phyloP scores from a whole-genome alignment of 2,797 vertebrate species.

The Cottoperca gobio region DNA sequence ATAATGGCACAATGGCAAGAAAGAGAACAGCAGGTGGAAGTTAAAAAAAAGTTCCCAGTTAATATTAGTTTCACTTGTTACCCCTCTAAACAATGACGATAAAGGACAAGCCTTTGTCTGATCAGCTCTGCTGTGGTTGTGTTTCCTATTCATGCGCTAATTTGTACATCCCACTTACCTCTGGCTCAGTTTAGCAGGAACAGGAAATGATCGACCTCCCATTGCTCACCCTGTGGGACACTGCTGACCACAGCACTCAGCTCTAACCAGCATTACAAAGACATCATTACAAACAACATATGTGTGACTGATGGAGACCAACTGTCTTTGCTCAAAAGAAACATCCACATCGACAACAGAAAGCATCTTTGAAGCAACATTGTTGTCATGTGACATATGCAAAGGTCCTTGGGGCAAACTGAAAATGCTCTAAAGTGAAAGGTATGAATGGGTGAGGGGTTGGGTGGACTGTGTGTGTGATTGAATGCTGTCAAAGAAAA shows the following conservation, averaged over 20 bases:
- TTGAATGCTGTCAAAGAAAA: slow-evolving; percentile 61
- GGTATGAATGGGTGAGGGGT: slow-evolving; percentile 37
- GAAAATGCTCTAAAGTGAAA: slow-evolving; percentile 69
- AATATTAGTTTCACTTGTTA: slow-evolving; percentile 62
- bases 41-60: slow-evolving; percentile 46
- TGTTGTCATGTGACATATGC: slow-evolving; percentile 49
- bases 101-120: slow-evolving; percentile 68
- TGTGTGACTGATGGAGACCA: slow-evolving; percentile 81
- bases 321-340: slow-evolving; percentile 65
- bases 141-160: slow-evolving; percentile 82
- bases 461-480: slow-evolving; percentile 27
- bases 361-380: slow-evolving; percentile 51
- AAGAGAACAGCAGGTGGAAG: slow-evolving; percentile 60
- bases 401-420: slow-evolving; percentile 39
- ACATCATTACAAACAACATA: slow-evolving; percentile 75
- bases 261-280: slow-evolving; percentile 74
- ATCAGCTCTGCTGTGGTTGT: slow-evolving; percentile 61
- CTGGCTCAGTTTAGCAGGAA: slow-evolving; percentile 64
- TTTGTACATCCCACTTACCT: slow-evolving; percentile 75
- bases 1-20: slow-evolving; percentile 30
- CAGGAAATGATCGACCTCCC: slow-evolving; percentile 79
- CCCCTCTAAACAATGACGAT: slow-evolving; percentile 64
- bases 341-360: slow-evolving; percentile 59
- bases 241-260: slow-evolving; percentile 78
- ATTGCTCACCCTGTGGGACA: slow-evolving; percentile 73